Percentiles rank a stretch among this genome's conserved stretches.
Evolutionary conservation across 1,140 invertebrate species (phyloP).

Genomic region (Mercenaria mercenaria): DNA sequence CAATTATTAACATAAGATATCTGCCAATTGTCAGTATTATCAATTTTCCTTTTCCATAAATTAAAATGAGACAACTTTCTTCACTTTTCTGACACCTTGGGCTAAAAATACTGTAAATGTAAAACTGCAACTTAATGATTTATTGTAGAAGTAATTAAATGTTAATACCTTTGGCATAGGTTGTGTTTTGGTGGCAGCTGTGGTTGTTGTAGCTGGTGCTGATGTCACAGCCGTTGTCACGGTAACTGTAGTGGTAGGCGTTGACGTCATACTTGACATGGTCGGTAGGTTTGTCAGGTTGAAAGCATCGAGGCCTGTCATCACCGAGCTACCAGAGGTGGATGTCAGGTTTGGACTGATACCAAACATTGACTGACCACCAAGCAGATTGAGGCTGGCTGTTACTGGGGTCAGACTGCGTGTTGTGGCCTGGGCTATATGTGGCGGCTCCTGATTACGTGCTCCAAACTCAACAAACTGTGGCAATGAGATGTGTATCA

Average conservation of each 20-base stretch:
- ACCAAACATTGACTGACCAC: slow-evolving; percentile 51
- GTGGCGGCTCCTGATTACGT: slow-evolving; percentile 94
- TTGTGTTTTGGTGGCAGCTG: slow-evolving; percentile 85
- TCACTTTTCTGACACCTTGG: too few species aligned
- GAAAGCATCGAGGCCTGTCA: slow-evolving; percentile 23
- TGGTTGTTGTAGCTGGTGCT: slow-evolving; percentile 78
- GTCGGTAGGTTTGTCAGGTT: slow-evolving; percentile 31
- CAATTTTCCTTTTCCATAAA: too few species aligned
- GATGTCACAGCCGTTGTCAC: slow-evolving; percentile 69
- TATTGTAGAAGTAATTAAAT: too few species aligned
- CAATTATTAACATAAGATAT: too few species aligned
- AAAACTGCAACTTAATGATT: too few species aligned
- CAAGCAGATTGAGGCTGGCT: slow-evolving; percentile 53
- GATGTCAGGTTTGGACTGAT: slow-evolving; percentile 10
- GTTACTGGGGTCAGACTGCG: slow-evolving; percentile 72
- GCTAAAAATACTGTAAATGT: too few species aligned
- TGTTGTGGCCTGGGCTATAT: slow-evolving; percentile 86
- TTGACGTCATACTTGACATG: slow-evolving; percentile 66
- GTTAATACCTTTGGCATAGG: slow-evolving; percentile 76
- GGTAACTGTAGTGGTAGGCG: slow-evolving; percentile 70
- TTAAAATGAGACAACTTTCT: too few species aligned
- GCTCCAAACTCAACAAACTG: slow-evolving; percentile 96
- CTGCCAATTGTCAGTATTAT: too few species aligned
- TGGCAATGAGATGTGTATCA: slow-evolving; percentile 60
- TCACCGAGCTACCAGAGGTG: slow-evolving; percentile 32